Base-by-base conservation (phyloP, 2,797 vertebrate genomes). In the Bovichtus variegatus region DNA sequence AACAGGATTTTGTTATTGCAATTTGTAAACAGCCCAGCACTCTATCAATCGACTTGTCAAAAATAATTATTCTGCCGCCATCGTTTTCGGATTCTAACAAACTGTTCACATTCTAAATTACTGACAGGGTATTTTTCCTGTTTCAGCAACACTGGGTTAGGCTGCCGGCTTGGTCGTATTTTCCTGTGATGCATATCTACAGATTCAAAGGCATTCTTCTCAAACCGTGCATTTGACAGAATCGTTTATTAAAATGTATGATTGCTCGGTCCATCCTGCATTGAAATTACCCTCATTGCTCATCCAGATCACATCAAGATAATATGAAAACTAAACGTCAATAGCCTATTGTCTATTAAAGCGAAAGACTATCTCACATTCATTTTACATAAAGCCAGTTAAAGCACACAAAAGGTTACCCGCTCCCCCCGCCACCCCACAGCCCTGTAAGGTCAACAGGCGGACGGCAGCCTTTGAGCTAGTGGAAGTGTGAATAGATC, bases 31-130 rank as follows among this genome's bases (percentile, higher is more conserved):
- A 88, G 84, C 78, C 67, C 69, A 84, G 85, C 78, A 86, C 54
- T 91, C 90, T 83, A 94, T 94, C 93, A 94, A 92, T 94, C 81
- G 82, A 87, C 81, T 78, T 92, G 93, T 92, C 94, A 94, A 82
- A 89, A 89, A 69, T 91, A 94, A 95, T 95, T 93, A 92, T 85
- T 91, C 85, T 64, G 74, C 86, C 81, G 89, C 85, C 86, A 88
- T 93, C 87, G 72, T 90, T 93, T 85, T 90, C 66, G 8, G 78
- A 85, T 87, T 87, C 87, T 87, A 87, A 92, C 88, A 87, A 91
- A 93, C 87, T 71, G 83, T 83, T 93, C 89, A 83, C 78, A 86
- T 91, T 94, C 50, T 71, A 93, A 94, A 91, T 91, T 91, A 94
- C 92, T 93, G 93, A 93, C 90, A 80, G 70, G 76, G 76, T 83